Base-by-base conservation (phyloP, 2,888 invertebrate species). In the Craniophora ligustri region DNA sequence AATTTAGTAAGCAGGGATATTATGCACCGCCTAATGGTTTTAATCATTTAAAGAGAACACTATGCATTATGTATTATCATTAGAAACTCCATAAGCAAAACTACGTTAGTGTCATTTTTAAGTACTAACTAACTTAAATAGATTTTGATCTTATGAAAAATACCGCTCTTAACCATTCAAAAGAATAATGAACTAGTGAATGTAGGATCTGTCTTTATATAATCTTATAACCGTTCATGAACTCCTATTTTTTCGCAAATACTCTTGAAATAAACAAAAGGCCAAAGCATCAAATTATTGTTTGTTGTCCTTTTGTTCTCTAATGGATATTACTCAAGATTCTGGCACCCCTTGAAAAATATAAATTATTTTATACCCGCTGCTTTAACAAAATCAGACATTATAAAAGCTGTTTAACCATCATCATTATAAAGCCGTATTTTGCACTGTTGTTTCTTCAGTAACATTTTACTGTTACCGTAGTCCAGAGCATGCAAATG, bases 241-340 rank as follows among this genome's bases (percentile, higher is more conserved):
- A 16, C 23, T 41, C 32, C 10, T 5, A 38, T 26, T 63, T 60
- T 45, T 46, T 6, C 23, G 32, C 41, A 14, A 34, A 28, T 16
- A 36, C 39, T 41, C n/a, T 15, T n/a, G n/a, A 53, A 41, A 34
- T 42, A 49, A 60, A 70, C 57, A 70, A 72, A 60, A 53, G 53
- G 23, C 42, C 39, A 41, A 35, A 50, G 18, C 40, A 40, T 46
- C 15, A 23, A 59, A 58, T 49, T 5, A 28, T 45, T 60, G 61
- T 57, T 53, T 55, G 18, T 64, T 62, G 58, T 55, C 19, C 63
- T 61, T 64, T 73, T 75, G 59, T 76, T 59, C 44, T 46, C 53
- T 58, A 60, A 66, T 58, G 57, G 57, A 61, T 56, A 65, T 53
- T 45, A 55, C 35, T 39, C 41, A 50, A 60, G 50, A 59, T 57